Evolutionary conservation across 2,797 vertebrate genomes (phyloP), one percentile per base, ranked within the genome.

Genomic region (Myotis vivesi): DNA sequence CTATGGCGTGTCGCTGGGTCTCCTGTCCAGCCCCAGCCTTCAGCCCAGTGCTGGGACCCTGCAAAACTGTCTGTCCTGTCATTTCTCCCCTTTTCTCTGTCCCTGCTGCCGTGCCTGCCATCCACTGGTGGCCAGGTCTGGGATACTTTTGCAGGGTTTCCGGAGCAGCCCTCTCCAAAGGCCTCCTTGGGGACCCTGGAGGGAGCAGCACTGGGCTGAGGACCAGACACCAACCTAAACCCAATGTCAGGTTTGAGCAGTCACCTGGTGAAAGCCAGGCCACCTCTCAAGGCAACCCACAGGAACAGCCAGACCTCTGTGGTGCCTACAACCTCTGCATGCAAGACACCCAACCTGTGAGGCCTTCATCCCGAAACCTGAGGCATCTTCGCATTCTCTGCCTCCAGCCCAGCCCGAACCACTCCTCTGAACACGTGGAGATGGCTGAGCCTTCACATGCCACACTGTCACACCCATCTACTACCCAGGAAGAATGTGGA

Each of bases 351-450:
- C 57, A n/a, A 25, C 0, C 0, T 3, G 6, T 25, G 30, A 9
- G 3, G 9, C 66, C 23, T 69, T 30, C 2, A 7, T 38, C 30
- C 36, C 57, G 53, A 49, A 0, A 13, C 79, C 36, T 44, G 73
- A 76, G 49, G 55, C 44, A 15, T 71, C 38, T 33, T 46, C 7
- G 0, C 1, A 9, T 44, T 28, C 2, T 2, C 36, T 53, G 71
- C 49, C 46, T 46, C 38, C 38, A 46, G 22, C 17, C 30, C 25
- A 22, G 15, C 16, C 30, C 2, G 22, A 68, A 55, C n/a, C n/a
- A 55, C n/a, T 17, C 36, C n/a, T n/a, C n/a, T n/a, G 68, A 33
- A 51, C 1, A 6, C 0, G 0, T 16, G 23, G 55, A 6, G 33
- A 33, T 8, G 23, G 19, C 20, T 5, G 13, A 88, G n/a, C 25